phyloP scores from a whole-genome alignment of 2,888 invertebrate genomes.

The Drosophila pseudotakahashii region DNA sequence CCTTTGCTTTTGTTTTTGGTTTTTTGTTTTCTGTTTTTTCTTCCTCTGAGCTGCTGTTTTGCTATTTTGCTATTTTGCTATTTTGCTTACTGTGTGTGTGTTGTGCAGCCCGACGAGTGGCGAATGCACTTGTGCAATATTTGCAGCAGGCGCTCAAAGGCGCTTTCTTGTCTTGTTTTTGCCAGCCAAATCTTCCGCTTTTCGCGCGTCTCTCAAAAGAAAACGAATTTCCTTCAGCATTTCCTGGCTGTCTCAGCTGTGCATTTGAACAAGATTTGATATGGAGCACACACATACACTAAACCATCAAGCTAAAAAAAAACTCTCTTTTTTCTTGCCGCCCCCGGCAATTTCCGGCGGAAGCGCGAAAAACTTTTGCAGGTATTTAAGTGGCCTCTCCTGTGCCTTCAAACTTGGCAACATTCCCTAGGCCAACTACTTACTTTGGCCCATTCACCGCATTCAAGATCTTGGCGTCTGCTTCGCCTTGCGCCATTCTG shows the following conservation, averaged over 20 bases:
- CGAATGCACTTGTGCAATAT: slow-evolving; percentile 68
- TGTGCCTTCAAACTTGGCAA: slow-evolving; percentile 28
- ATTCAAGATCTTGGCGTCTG: slow-evolving; percentile 32
- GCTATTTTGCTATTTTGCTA: slow-evolving; percentile 54
- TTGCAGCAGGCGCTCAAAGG: slow-evolving; percentile 61
- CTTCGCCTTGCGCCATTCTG: slow-evolving; percentile 48
- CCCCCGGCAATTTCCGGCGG: slow-evolving; percentile 71
- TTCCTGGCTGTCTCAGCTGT: slow-evolving; percentile 62
- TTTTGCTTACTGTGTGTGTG: slow-evolving; percentile 58
- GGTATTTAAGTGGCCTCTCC: slow-evolving; percentile 72
- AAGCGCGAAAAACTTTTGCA: slow-evolving; percentile 68
- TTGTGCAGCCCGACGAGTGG: slow-evolving; percentile 57
- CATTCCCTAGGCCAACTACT: slow-evolving; percentile 36
- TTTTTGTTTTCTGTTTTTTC: slow-evolving; percentile 7
- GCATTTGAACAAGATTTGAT: slow-evolving; percentile 56
- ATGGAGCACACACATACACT: slow-evolving; percentile 11
- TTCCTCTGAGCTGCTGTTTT: slow-evolving; percentile 21
- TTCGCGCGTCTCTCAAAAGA: slow-evolving; percentile 51
- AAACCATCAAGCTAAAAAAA: not conserved
- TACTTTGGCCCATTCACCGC: slow-evolving; percentile 27
- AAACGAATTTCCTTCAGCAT: slow-evolving; percentile 69
- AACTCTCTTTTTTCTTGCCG: slow-evolving; percentile 15
- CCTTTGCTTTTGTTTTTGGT: slow-evolving; percentile 44
- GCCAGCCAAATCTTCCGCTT: slow-evolving; percentile 53
- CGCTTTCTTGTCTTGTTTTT: slow-evolving; percentile 26